phyloP scores from a whole-genome alignment of 2,113 vertebrate genomes.

The Greenwoodochromis staneri region DNA sequence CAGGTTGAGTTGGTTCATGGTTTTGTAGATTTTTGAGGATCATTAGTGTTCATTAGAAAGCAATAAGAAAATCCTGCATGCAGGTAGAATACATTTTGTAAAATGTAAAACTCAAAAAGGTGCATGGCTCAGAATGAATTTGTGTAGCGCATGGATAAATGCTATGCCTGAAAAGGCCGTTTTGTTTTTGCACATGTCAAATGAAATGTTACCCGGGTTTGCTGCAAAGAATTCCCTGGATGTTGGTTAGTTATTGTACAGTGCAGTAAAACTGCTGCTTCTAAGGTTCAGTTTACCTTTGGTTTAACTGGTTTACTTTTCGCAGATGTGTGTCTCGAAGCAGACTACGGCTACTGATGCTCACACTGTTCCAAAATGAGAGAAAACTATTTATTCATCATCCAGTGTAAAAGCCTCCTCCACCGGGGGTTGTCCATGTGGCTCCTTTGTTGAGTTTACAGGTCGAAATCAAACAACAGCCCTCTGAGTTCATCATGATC shows the following conservation, averaged over 20 bases:
- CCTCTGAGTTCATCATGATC: slow-evolving; percentile 52
- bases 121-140: neutral
- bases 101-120: neutral
- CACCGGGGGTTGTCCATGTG: neutral
- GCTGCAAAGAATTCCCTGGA: neutral
- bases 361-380: neutral
- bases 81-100: neutral
- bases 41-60: neutral
- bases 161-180: neutral
- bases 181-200: neutral
- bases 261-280: neutral
- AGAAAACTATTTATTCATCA: neutral
- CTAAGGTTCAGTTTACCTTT: neutral
- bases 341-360: neutral
- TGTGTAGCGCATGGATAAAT: neutral
- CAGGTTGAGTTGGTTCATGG: neutral
- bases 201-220: neutral
- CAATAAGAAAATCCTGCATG: neutral
- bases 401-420: neutral
- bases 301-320: neutral
- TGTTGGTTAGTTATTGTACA: neutral
- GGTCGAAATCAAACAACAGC: slow-evolving; percentile 17
- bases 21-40: neutral
- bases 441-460: slow-evolving; percentile 10
- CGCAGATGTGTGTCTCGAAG: neutral